phyloP scores from a whole-genome alignment of 2,113 vertebrate species.

The Eulemur macaco region DNA sequence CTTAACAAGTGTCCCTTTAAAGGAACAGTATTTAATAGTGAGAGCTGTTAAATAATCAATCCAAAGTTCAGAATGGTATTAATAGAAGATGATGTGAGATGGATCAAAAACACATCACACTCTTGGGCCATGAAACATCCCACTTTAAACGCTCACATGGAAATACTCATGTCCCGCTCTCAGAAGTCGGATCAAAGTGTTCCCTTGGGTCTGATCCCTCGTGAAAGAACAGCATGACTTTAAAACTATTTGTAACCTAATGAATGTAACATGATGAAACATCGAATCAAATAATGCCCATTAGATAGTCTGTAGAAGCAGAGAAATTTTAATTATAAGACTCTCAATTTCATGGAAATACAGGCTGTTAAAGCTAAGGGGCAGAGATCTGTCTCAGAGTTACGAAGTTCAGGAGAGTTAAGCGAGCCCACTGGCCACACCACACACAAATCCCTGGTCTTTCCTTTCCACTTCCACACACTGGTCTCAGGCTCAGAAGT shows the following conservation, averaged over 20 bases:
- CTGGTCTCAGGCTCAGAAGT: neutral
- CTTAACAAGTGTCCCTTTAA: slow-evolving; percentile 45
- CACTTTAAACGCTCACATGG: neutral
- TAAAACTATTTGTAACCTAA: slow-evolving; percentile 16
- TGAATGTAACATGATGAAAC: neutral
- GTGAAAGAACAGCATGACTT: neutral
- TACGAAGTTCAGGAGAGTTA: neutral
- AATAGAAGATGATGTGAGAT: neutral
- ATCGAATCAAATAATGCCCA: neutral
- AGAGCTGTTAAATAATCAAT: slow-evolving; percentile 27
- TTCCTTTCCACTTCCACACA: neutral
- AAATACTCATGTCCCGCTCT: neutral
- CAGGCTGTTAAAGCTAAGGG: neutral
- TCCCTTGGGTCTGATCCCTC: neutral
- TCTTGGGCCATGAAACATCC: neutral
- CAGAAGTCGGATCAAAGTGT: neutral
- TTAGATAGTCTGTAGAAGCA: neutral
- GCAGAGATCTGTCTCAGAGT: neutral
- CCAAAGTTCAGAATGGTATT: slow-evolving; percentile 33
- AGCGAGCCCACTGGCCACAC: neutral
- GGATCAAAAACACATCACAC: neutral
- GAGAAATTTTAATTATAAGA: neutral
- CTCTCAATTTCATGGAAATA: neutral
- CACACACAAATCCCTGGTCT: neutral
- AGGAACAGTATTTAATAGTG: slow-evolving; percentile 36